Evolutionary conservation across 2,888 invertebrate species (phyloP).

Genomic region (Acholoe squamosa): DNA sequence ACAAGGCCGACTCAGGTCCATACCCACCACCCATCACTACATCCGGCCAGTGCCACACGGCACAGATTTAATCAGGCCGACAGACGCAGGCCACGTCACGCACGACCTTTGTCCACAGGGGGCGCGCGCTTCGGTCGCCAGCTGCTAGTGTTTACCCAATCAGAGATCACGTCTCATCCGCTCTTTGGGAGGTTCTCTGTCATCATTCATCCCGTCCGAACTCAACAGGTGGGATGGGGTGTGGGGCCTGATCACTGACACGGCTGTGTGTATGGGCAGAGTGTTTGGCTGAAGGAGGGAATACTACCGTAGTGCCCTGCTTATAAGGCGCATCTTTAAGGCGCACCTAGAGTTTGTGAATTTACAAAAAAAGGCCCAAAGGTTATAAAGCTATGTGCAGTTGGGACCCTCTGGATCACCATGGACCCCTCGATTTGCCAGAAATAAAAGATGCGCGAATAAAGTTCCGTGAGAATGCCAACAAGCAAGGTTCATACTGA

Average conservation of each 20-base stretch:
- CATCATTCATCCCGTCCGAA: not conserved
- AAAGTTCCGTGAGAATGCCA: too few relatives aligned
- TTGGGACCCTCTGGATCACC: too few relatives aligned
- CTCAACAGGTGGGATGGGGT: not conserved
- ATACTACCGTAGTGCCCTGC: too few relatives aligned
- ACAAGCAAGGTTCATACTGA: too few relatives aligned
- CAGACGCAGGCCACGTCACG: slow-evolving; percentile 11
- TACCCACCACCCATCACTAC: not conserved
- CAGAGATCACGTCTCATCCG: not conserved
- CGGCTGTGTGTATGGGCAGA: too few relatives aligned
- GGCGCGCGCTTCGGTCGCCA: not conserved
- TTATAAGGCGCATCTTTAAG: too few relatives aligned
- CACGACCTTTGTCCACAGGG: not conserved
- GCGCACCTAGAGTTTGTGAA: too few relatives aligned
- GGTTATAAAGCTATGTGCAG: too few relatives aligned
- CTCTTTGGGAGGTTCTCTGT: not conserved
- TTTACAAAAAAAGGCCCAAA: too few relatives aligned
- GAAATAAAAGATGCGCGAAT: too few relatives aligned
- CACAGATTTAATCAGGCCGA: slow-evolving; percentile 5
- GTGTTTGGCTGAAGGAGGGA: too few relatives aligned
- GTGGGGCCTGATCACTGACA: not conserved
- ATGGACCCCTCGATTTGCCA: too few relatives aligned
- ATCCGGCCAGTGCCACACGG: not conserved
- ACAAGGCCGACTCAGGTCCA: not conserved
- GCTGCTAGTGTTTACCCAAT: not conserved